A percentile compares a stretch with the other conserved stretches of the same genome.
Evolutionary conservation across 2,888 invertebrate species (phyloP).

Genomic region (Helleia helle): DNA sequence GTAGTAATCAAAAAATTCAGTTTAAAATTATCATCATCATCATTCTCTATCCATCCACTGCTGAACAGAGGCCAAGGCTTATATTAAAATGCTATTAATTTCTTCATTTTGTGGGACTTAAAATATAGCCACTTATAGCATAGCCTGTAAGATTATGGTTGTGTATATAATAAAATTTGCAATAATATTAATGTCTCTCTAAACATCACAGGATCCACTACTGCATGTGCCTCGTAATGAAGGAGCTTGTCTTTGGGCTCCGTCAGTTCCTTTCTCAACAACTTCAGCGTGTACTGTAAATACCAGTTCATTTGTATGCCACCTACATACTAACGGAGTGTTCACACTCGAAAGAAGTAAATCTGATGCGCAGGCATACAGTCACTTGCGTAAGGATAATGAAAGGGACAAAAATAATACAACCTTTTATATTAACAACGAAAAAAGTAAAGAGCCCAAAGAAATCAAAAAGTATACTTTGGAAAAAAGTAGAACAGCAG

Average conservation of each 20-base stretch:
- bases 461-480: constrained; percentile 34
- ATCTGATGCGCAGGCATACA: constrained; percentile 57
- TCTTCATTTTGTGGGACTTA: too few species aligned
- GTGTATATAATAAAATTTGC: too few species aligned
- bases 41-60: too few species aligned
- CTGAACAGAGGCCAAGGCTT: too few species aligned
- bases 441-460: constrained; percentile 26
- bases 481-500: constrained; percentile 60
- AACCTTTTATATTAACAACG: constrained; percentile 49
- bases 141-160: too few species aligned
- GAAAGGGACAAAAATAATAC: constrained; percentile 41
- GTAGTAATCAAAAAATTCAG: too few species aligned
- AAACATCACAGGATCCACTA: constrained; percentile 73
- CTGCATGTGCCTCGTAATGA: constrained; percentile 76
- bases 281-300: constrained; percentile 54
- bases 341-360: constrained; percentile 61
- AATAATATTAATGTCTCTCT: too few species aligned
- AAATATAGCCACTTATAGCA: too few species aligned
- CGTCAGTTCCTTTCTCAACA: constrained; percentile 57
- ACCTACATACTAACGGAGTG: constrained; percentile 54
- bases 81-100: too few species aligned
- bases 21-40: too few species aligned
- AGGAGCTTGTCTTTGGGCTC: constrained; percentile 68
- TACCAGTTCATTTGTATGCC: constrained; percentile 59
- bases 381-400: constrained; percentile 37